Conservation (phyloP, 2,888 invertebrate species). For the Hirtodrosophila trivittata region DNA sequence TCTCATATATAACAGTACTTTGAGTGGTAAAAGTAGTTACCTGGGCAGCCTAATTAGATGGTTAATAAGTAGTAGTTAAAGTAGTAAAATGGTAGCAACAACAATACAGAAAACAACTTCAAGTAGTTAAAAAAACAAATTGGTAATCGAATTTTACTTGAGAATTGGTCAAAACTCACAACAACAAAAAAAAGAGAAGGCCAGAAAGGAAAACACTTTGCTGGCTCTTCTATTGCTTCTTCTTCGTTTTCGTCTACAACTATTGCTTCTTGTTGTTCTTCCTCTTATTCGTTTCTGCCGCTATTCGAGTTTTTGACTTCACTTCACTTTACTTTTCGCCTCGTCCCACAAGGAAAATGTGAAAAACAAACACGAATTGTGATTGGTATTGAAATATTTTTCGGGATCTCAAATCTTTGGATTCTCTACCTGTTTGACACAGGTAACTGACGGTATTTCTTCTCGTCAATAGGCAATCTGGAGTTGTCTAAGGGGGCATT, state of each 20-base stretch:
- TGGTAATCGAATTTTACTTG: conserved; percentile 63
- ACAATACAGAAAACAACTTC: conserved; percentile 60
- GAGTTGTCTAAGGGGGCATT: conserved; percentile 19
- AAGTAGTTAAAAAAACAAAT: conserved; percentile 64
- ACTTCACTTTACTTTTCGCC: conserved; percentile 1
- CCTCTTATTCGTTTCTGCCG: conserved; percentile 28
- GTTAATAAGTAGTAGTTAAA: conserved; percentile 8
- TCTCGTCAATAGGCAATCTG: conserved; percentile 38
- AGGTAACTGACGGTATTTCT: conserved; percentile 10
- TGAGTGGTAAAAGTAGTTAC: conserved; percentile 11
- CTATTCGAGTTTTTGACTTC: conserved; percentile 24
- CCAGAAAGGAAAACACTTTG: conserved; percentile 47
- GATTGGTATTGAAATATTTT: conserved; percentile 11
- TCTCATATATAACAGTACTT: too few relatives aligned
- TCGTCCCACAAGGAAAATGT: conserved; percentile 40
- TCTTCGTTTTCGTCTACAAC: conserved; percentile 12
- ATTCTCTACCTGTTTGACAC: conserved; percentile 66
- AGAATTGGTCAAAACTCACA: conserved; percentile 5
- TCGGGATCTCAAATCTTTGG: conserved; percentile 1
- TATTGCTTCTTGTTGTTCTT: conserved; percentile 21
- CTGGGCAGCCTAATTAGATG: conserved; percentile 51
- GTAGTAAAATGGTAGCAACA: conserved; percentile 24
- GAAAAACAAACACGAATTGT: conserved; percentile 58
- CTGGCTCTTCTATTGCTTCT: conserved; percentile 16
- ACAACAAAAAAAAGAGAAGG: conserved; percentile 6